These are phyloP conservation scores for Chrysolina oricalcia DNA, from an alignment of 2,888 invertebrate genomes.

Conservation along the genomic window DNA sequence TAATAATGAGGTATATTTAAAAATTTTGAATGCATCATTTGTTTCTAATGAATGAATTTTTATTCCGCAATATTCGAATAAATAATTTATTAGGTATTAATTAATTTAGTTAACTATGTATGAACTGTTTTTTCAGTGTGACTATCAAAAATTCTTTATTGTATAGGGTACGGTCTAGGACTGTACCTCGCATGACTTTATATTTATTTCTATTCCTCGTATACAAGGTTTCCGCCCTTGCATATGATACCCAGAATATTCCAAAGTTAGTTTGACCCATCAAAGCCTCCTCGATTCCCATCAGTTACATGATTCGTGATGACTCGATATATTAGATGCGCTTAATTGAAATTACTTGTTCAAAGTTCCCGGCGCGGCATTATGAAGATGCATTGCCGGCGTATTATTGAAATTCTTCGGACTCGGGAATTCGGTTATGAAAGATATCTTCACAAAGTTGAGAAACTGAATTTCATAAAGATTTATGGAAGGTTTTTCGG, in stretches of 20 bases:
- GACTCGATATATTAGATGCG: background rate
- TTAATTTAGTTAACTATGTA: too few species aligned
- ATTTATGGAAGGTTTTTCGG: background rate
- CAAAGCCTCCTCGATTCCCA: background rate
- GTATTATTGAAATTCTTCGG: constrained; percentile 20
- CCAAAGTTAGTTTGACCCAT: background rate
- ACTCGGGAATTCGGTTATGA: constrained; percentile 18
- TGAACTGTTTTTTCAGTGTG: too few species aligned
- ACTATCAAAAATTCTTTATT: too few species aligned
- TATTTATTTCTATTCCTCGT: too few species aligned
- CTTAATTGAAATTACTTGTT: constrained; percentile 24
- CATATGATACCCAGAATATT: background rate
- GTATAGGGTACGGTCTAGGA: too few species aligned
- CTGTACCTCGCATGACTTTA: too few species aligned
- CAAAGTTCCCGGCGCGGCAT: constrained; percentile 8
- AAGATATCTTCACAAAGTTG: constrained; percentile 2
- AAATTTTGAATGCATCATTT: too few species aligned
- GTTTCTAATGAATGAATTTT: too few species aligned
- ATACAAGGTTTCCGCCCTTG: too few species aligned
- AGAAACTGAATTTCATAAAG: constrained; percentile 8
- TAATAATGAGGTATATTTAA: too few species aligned
- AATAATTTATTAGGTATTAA: too few species aligned
- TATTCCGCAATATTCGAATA: too few species aligned
- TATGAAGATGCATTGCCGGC: constrained; percentile 15
- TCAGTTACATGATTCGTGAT: background rate